Conservation (phyloP, 1,140 invertebrate species). For the Campoletis sonorensis region DNA sequence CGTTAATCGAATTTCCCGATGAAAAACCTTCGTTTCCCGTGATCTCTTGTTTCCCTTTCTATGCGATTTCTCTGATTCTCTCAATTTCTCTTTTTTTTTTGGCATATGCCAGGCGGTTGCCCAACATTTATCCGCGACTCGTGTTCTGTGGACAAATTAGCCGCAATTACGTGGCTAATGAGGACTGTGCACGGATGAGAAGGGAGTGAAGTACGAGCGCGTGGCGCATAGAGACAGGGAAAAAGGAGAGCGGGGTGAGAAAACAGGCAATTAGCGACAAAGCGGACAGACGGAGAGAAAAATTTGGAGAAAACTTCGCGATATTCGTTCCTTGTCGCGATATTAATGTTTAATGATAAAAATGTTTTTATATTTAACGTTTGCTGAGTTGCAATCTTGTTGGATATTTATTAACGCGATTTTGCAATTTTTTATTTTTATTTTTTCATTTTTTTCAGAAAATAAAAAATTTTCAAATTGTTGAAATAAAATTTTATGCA, state of each 20-base stretch:
- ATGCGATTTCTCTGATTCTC: background rate
- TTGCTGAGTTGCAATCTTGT: background rate
- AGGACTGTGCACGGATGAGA: constrained; percentile 44
- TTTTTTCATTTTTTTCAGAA: background rate
- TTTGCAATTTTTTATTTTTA: background rate
- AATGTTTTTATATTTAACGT: constrained; percentile 29
- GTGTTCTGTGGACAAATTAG: constrained; percentile 69
- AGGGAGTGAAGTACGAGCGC: constrained; percentile 52
- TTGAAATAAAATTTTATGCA: too few species aligned
- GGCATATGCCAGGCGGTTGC: constrained; percentile 45
- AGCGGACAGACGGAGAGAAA: constrained; percentile 6
- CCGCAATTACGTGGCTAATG: constrained; percentile 64
- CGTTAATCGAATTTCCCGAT: constrained; percentile 69
- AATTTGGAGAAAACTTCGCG: background rate
- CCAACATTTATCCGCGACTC: constrained; percentile 52
- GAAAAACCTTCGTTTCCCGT: background rate
- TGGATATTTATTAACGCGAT: too few species aligned
- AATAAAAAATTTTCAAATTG: too few species aligned
- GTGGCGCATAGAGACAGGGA: background rate
- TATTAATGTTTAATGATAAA: constrained; percentile 10
- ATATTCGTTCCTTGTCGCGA: background rate
- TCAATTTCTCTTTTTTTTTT: background rate
- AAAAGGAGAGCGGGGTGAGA: background rate
- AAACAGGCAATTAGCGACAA: background rate
- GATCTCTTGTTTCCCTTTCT: background rate